Evolutionary conservation across 1,140 invertebrate species (phyloP).

Genomic region (Eurosta solidaginis): DNA sequence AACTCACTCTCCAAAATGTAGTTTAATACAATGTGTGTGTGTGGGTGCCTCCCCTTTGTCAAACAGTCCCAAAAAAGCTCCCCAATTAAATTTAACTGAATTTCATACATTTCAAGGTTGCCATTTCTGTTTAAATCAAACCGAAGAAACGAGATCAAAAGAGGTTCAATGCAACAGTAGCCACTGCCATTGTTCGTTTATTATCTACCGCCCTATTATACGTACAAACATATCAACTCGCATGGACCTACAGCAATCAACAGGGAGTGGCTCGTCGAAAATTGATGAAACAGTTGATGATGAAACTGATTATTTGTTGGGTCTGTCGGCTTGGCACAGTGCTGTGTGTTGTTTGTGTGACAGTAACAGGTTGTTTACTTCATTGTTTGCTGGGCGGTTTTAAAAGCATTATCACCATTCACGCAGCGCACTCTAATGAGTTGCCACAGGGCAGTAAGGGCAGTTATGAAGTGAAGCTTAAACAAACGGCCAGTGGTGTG

Average conservation of each 20-base stretch:
- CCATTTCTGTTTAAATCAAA: not conserved
- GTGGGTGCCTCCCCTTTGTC: not conserved
- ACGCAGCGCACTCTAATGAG: slow-evolving; percentile 5
- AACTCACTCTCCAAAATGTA: too few species aligned
- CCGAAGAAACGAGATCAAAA: not conserved
- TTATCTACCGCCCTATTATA: not conserved
- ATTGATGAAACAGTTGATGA: slow-evolving; percentile 18
- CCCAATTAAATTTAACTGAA: not conserved
- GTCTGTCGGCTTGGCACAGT: not conserved
- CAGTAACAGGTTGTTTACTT: slow-evolving; percentile 16
- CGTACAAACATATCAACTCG: too few species aligned
- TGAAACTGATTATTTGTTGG: not conserved
- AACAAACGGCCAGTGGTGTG: not conserved
- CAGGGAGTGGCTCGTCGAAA: not conserved
- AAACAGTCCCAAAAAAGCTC: too few species aligned
- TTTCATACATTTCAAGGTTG: not conserved
- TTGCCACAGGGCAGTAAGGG: not conserved
- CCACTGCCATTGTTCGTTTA: not conserved
- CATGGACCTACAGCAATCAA: not conserved
- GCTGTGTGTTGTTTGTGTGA: not conserved
- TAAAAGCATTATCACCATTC: not conserved
- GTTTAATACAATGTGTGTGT: not conserved
- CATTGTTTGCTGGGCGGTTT: not conserved
- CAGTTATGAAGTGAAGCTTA: not conserved
- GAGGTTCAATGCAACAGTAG: not conserved